Evolutionary conservation across 2,888 invertebrate species (phyloP).

Genomic region (Parnassius mnemosyne): DNA sequence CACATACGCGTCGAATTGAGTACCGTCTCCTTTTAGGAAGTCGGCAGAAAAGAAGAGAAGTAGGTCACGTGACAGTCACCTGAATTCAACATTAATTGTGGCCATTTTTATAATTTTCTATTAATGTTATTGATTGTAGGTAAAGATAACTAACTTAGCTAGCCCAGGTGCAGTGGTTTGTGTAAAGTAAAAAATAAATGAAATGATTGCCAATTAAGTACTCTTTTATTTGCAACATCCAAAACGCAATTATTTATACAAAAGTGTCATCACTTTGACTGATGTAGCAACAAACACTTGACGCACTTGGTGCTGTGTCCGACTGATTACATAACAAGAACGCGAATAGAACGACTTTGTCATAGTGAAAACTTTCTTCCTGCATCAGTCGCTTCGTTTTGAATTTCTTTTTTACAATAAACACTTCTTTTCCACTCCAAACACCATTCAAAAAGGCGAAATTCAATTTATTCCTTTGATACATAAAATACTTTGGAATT

Average conservation of each 20-base stretch:
- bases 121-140: no score
- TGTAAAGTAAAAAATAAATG: no score
- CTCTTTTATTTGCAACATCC: conserved; percentile 28
- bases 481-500: not conserved
- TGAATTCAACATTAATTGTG: not conserved
- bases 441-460: conserved; percentile 2
- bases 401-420: not conserved
- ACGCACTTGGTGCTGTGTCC: not conserved
- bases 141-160: not conserved
- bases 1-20: no score
- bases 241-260: conserved; percentile 27
- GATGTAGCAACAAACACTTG: conserved; percentile 6
- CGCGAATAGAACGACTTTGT: not conserved
- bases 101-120: no score
- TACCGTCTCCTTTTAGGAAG: no score
- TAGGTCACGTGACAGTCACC: not conserved
- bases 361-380: not conserved
- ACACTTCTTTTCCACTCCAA: not conserved
- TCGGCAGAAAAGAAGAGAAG: no score
- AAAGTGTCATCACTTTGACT: conserved; percentile 13
- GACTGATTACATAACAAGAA: not conserved
- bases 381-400: conserved; percentile 2
- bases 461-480: not conserved
- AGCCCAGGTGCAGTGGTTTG: no score
- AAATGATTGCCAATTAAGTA: conserved; percentile 26